Percentiles rank a stretch among this genome's conserved stretches.
Conservation (phyloP, 1,140 invertebrate species). For the Panonychus citri region DNA sequence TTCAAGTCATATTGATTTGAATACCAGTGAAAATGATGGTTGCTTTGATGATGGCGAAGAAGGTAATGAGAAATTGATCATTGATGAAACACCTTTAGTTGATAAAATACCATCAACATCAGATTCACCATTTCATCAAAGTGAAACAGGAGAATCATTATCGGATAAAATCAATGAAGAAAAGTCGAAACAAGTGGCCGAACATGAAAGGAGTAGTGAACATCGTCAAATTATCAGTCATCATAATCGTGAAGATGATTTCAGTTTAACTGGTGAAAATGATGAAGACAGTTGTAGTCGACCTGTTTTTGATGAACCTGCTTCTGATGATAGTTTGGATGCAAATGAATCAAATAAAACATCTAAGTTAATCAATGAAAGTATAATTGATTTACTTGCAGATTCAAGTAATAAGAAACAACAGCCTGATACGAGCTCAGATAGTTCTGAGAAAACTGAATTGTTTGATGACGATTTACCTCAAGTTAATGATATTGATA, state of each 20-base stretch:
- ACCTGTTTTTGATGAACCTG: neutral
- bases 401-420: neutral
- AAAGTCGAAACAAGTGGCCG: too few species aligned
- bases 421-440: neutral
- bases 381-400: neutral
- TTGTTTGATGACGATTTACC: neutral
- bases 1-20: neutral
- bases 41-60: neutral
- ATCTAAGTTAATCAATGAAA: neutral
- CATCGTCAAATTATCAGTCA: neutral
- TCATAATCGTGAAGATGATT: neutral
- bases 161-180: neutral
- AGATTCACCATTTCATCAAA: neutral
- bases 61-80: neutral
- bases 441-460: neutral
- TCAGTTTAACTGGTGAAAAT: neutral
- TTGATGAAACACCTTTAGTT: neutral
- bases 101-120: neutral
- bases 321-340: neutral
- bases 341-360: neutral
- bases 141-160: neutral
- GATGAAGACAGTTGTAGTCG: neutral
- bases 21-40: neutral
- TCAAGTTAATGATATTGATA: neutral
- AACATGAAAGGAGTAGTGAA: too few species aligned